Evolutionary conservation across 2,113 vertebrate genomes (phyloP), one percentile per base, ranked within the genome.

Genomic region (Pseudorasbora parva): DNA sequence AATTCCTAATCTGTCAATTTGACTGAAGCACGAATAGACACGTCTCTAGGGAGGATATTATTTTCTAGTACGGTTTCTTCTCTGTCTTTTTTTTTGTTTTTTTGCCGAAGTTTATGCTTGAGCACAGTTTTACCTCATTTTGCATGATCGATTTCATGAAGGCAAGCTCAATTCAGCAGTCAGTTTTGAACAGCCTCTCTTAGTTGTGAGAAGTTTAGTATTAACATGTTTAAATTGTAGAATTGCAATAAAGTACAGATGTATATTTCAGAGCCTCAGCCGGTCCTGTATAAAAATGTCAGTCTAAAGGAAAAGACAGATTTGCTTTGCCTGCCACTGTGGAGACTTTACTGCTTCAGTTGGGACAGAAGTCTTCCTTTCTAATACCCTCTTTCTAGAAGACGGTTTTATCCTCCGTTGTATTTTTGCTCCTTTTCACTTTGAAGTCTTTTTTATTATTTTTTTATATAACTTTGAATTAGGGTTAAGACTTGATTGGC

Each of bases 1-100:
- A 45, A 27, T 43, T 60, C 33, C 23, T 59, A 43, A 17, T 59
- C 33, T 77, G 74, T 59, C 54, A 77, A n/a, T 78, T 60, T 78
- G 76, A 59, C 5, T 45, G 56, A 57, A 25, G 21, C 33, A 78
- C 3, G 1, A 15, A 54, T 27, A 57, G 25, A 75, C 27, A 1
- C 9, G 5, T 56, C 49, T 56, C 27, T 56, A 33, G 49, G 51
- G 49, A 45, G 41, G 45, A 60, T 33, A 77, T 77, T 21, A 60
- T 41, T 56, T 77, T 77, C 69, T 45, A 23, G n/a, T 66, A 47
- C n/a, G 47, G 12, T 47, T 23, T 43, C 33, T 43, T 71, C 21
- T 43, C 23, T 72, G 14, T 4, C 5, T 17, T 1, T 37, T 5
- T 62, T 62, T 30, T 41, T 30, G n/a, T 37, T 68, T 41, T 41